Percentiles rank a stretch among this genome's conserved stretches.
Evolutionary conservation across 2,113 vertebrate genomes (phyloP).

Genomic region (Malurus melanocephalus): DNA sequence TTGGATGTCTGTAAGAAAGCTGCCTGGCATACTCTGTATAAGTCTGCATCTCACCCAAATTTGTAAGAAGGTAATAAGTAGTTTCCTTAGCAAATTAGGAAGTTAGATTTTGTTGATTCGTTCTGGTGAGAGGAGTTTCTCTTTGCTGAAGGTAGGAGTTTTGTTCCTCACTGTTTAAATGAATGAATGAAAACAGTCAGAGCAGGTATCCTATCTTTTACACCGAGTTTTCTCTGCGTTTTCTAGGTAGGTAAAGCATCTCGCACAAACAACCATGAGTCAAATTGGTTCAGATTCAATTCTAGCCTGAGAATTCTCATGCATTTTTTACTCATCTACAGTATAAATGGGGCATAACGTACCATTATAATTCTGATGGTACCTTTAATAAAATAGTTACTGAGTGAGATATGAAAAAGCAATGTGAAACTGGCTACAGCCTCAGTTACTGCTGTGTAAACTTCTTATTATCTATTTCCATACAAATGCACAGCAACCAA

Average conservation of each 20-base stretch:
- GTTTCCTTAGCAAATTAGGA: background rate
- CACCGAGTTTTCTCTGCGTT: background rate
- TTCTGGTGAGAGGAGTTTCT: background rate
- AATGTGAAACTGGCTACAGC: background rate
- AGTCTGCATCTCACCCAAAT: background rate
- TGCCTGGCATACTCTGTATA: background rate
- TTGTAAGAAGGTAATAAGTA: background rate
- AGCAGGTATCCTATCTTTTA: background rate
- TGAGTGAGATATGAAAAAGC: background rate
- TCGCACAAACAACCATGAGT: background rate
- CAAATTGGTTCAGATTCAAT: background rate
- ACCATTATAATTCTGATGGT: background rate
- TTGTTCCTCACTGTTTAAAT: background rate
- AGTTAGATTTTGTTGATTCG: fast-evolving
- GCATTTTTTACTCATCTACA: background rate
- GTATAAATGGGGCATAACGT: background rate
- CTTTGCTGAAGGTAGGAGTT: background rate
- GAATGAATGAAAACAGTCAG: background rate
- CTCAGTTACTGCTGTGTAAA: background rate
- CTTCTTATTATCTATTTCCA: conserved; percentile 16
- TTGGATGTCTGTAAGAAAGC: background rate
- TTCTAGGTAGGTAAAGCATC: background rate
- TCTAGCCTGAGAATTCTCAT: background rate
- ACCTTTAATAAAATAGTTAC: background rate
- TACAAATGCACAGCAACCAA: background rate